Evolutionary conservation across 2,888 invertebrate genomes (phyloP).

Genomic region (Lissocephala sabroskyi): DNA sequence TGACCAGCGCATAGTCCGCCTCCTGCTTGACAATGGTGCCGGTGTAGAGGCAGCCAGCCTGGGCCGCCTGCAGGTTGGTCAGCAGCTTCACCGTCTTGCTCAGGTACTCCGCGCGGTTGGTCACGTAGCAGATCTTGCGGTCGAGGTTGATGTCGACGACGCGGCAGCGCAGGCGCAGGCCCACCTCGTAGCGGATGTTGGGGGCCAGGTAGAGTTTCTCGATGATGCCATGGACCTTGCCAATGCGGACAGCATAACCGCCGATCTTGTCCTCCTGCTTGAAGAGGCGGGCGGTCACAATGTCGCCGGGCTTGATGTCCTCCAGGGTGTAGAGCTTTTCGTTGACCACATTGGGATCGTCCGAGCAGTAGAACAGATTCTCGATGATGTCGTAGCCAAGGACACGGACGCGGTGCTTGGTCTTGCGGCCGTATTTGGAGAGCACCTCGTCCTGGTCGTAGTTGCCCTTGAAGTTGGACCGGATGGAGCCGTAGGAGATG

Average conservation of each 20-base stretch:
- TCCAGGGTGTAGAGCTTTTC: slow-evolving; percentile 75
- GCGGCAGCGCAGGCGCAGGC: slow-evolving; percentile 76
- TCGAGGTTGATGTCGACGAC: slow-evolving; percentile 75
- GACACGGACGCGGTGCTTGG: slow-evolving; percentile 75
- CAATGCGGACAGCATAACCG: slow-evolving; percentile 74
- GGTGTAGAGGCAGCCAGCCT: slow-evolving; percentile 71
- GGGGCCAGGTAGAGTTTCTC: slow-evolving; percentile 75
- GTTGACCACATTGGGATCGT: slow-evolving; percentile 75
- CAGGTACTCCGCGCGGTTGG: slow-evolving; percentile 79
- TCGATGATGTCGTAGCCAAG: slow-evolving; percentile 80
- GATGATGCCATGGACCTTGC: slow-evolving; percentile 76
- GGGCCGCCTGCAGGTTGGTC: slow-evolving; percentile 73
- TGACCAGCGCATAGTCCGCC: slow-evolving; percentile 56
- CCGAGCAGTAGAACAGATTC: slow-evolving; percentile 79
- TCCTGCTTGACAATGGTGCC: slow-evolving; percentile 69
- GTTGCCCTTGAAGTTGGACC: slow-evolving; percentile 64
- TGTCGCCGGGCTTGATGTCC: slow-evolving; percentile 75
- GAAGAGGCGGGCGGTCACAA: slow-evolving; percentile 75
- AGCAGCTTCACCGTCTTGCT: slow-evolving; percentile 75
- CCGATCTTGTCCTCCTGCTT: slow-evolving; percentile 72
- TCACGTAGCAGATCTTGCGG: slow-evolving; percentile 75
- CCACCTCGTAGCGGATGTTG: slow-evolving; percentile 75
- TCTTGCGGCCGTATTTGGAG: slow-evolving; percentile 67
- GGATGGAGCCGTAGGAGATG: slow-evolving; percentile 65
- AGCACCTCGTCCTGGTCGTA: slow-evolving; percentile 70